Evolutionary conservation across 2,113 vertebrate genomes (phyloP), one percentile per base, ranked within the genome.

Genomic region (Entelurus aequoreus): DNA sequence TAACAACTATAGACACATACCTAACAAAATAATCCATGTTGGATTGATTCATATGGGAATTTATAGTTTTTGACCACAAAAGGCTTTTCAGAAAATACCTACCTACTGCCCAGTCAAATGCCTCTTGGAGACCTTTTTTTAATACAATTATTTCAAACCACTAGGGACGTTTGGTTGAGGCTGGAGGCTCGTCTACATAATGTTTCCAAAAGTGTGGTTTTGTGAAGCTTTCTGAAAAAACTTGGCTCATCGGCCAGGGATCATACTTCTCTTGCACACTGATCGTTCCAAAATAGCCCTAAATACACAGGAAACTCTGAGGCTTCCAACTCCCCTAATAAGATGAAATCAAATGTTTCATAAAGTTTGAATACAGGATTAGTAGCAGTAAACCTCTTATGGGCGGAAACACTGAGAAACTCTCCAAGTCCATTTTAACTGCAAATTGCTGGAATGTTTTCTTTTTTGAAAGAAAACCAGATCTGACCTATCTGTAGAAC

Each of bases 341-440:
- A 76, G 46, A 59, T 16, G 0, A 50, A 64, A 55, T 56, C 36
- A 65, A 81, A 68, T 48, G 48, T 55, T 66, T 47, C 55, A 51
- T 46, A 66, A 44, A 69, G 28, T 63, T 65, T 71, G 62, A 77
- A 72, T 48, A 13, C 36, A 68, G 65, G 79, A 82, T 86, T 80
- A 84, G 44, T 21, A 72, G 8, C 60, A 54, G 7, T 71, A 85
- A 81, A 73, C 60, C 60, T 74, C 66, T 81, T 74, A 79, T 7
- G 66, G 28, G 59, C 16, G 15, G 46, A 61, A 15, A 4, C 47
- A 49, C 7, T 50, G 48, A 49, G 28, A 6, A 52, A 15, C 12
- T 61, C 38, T 51, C 16, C 58, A 44, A 21, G 11, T 44, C 19
- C 11, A 50, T 38, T 50, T 48, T 16, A 4, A 12, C 46, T 38